Evolutionary conservation across 2,113 vertebrate genomes (phyloP), one percentile per base, ranked within the genome.

Genomic region (Hemichromis elongatus): DNA sequence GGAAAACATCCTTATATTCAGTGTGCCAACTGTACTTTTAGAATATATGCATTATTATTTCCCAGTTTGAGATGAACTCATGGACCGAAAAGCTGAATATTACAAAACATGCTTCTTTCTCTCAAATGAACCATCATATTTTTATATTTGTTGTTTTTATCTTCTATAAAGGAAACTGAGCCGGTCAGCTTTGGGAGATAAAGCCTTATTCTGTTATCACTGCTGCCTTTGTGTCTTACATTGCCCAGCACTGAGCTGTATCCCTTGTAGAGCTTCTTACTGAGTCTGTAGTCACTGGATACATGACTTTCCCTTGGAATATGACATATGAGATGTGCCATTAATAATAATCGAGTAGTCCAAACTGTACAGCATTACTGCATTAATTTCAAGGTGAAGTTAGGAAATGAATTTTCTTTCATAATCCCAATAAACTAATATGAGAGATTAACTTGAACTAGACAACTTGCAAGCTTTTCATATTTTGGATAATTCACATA

Each of bases 141-240:
- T 79, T 73, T 61, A 13, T 33, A 10, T 52, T 18, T 52, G 42
- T 66, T 81, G 28, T 66, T 87, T 66, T 78, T 18, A 37, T 53
- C 14, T 28, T n/a, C 10, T 24, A n/a, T 81, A 16, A 79, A 40
- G 70, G 19, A 78, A 83, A 79, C 9, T 16, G 26, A 79, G 14
- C 24, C 1, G 1, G 11, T 42, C 11, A 50, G 37, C 63, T 68
- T 70, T 89, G 24, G 50, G 83, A 86, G 80, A 66, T 92, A 26
- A 90, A 90, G 91, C 92, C 95, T 94, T 95, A 93, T 33, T 81
- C 57, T 85, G 83, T 77, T 92, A 54, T 93, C 89, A 91, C 87
- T 92, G 93, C 93, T 95, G 93, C 94, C 92, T 95, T 95, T 83
- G 79, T 87, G 77, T 59, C 37, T 85, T 35, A 88, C 81, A 79